Conservation (phyloP, 2,888 invertebrate genomes). For the Lamellibrachia satsuma region DNA sequence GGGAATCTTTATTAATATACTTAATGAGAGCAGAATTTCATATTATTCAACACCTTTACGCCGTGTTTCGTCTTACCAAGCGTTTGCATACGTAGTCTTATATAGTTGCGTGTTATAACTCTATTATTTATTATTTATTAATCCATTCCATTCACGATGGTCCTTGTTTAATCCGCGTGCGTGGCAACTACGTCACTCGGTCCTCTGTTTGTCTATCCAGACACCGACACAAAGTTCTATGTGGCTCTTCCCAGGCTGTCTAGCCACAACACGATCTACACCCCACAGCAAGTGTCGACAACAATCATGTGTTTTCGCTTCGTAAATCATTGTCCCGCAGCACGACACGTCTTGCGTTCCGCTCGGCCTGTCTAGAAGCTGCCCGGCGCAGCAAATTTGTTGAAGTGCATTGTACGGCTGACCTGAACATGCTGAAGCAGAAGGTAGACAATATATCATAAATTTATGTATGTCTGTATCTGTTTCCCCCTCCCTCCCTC, state of each 20-base stretch:
- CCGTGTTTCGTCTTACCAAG: too few species aligned
- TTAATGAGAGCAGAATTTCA: too few species aligned
- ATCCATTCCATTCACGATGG: not conserved
- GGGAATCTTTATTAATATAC: too few species aligned
- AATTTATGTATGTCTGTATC: too few species aligned
- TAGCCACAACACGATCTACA: not conserved
- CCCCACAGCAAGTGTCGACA: not conserved
- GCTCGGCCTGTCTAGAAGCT: not conserved
- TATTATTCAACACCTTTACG: too few species aligned
- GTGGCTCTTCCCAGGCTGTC: not conserved
- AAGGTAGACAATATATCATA: too few species aligned
- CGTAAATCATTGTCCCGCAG: not conserved
- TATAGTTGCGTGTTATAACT: too few species aligned
- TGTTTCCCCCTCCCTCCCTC: too few species aligned
- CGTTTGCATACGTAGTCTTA: too few species aligned
- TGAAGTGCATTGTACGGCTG: not conserved
- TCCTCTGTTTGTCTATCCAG: not conserved
- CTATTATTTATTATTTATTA: not conserved
- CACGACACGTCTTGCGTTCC: not conserved
- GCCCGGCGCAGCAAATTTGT: not conserved
- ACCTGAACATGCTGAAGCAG: not conserved
- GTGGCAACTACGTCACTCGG: not conserved
- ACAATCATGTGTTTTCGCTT: not conserved
- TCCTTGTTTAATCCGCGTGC: not conserved
- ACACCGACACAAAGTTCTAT: not conserved